Evolutionary conservation across 2,797 vertebrate genomes (phyloP).

Genomic region (Enteromius unitaeniatus): DNA sequence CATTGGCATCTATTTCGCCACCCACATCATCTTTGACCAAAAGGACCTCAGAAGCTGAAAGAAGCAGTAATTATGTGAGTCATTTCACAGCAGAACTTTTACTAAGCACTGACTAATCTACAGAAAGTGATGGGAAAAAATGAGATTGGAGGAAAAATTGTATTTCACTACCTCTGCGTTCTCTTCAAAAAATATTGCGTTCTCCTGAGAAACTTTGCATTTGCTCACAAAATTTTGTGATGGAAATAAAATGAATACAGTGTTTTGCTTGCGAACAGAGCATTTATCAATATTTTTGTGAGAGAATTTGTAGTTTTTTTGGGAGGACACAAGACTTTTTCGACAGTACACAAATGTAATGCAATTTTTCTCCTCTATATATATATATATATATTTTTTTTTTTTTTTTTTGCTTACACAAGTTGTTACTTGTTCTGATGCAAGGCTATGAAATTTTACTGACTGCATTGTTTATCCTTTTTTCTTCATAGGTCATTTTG

Average conservation of each 20-base stretch:
- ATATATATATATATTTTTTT: too few relatives aligned
- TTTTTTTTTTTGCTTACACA: neutral
- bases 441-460: neutral
- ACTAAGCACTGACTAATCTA: neutral
- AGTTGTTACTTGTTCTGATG: neutral
- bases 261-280: neutral
- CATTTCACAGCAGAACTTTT: neutral
- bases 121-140: neutral
- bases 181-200: neutral
- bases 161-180: neutral
- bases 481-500: constrained; percentile 1
- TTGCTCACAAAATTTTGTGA: neutral
- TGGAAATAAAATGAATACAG: neutral
- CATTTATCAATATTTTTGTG: neutral
- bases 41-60: constrained; percentile 77
- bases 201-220: neutral
- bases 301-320: neutral
- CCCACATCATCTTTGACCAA: constrained; percentile 80
- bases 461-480: neutral
- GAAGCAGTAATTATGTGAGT: constrained; percentile 12
- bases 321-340: neutral
- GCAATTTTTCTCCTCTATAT: neutral
- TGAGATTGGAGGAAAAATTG: neutral
- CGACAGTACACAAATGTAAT: neutral
- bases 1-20: constrained; percentile 77